Base-by-base conservation (phyloP, 2,113 vertebrate species). In the Lophura nycthemera region DNA sequence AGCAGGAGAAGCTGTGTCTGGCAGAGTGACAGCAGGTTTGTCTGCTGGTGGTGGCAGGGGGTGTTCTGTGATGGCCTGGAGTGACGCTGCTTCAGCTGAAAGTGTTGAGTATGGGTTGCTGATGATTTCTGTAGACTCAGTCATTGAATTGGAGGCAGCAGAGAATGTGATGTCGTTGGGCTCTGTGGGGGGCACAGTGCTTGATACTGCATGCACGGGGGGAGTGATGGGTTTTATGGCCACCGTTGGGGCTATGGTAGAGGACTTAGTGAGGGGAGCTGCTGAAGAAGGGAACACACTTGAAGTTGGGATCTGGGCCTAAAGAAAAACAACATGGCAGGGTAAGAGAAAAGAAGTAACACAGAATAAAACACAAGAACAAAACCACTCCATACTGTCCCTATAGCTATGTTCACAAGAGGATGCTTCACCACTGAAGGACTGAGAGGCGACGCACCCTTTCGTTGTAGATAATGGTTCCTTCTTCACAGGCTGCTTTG, bases 401-500 rank as follows among this genome's bases (percentile, higher is more conserved):
- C 22, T 1, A 1, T 5, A 73, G 50, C 82, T 91, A 77, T 57
- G 80, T 45, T 59, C 36, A 69, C 30, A 85, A 70, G 22, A 71
- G 8, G 13, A 24, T 72, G 61, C 56, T 88, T 75, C 52, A 54
- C 34, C 9, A 18, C 36, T 4, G 5, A 64, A 73, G 56, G 70
- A 47, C 38, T 11, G 20, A 73, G 42, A 82, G 14, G 40, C 89
- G 18, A 97, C 98, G 92, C 93, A 99, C 99, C 92, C 98, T 98
- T 64, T 98, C 98, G 48, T 99, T 99, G 97, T 98, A 98, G 95
- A 99, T 99, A 95, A 99, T 97, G 18, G 98, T 96, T 20, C 98
- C 99, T 18, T 98, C 96, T 40, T 99, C 98, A 81, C 99, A 99
- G 16, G 95, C 87, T 57, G 98, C 93, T 96, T 98, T 99, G 97